A percentile compares a stretch with the other conserved stretches of the same genome.
Evolutionary conservation across 2,888 invertebrate species (phyloP).

Genomic region (Ichneumon xanthorius): DNA sequence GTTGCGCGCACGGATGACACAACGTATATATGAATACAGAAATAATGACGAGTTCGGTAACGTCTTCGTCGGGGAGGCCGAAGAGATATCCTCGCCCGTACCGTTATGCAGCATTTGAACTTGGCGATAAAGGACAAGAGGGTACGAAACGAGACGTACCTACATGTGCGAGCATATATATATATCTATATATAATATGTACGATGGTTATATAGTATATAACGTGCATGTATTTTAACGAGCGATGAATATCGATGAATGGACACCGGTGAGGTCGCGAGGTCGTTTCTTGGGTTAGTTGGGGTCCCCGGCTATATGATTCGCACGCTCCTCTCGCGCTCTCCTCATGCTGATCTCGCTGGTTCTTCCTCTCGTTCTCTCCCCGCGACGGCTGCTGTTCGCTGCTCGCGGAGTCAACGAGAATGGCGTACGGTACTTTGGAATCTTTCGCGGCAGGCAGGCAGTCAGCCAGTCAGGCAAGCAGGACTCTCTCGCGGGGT

Average conservation of each 20-base stretch:
- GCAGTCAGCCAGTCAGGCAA: not conserved
- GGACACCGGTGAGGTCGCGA: constrained; percentile 66
- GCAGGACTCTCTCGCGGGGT: constrained; percentile 20
- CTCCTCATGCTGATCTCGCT: constrained; percentile 50
- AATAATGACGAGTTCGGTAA: constrained; percentile 19
- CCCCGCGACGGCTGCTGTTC: constrained; percentile 54
- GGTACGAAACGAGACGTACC: constrained; percentile 23
- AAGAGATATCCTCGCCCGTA: constrained; percentile 36
- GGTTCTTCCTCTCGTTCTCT: constrained; percentile 42
- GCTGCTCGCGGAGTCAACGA: constrained; percentile 50
- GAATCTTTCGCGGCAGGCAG: constrained; percentile 43
- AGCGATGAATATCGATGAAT: constrained; percentile 69
- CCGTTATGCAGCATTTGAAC: constrained; percentile 65
- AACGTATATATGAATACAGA: constrained; percentile 35
- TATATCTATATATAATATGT: constrained; percentile 20
- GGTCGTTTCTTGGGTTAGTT: constrained; percentile 68
- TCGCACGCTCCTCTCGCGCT: constrained; percentile 65
- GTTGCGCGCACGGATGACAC: constrained; percentile 42
- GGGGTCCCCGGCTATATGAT: constrained; percentile 65
- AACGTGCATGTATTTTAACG: constrained; percentile 67
- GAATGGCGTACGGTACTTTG: constrained; percentile 66
- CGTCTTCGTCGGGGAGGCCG: constrained; percentile 4
- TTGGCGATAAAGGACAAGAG: constrained; percentile 53
- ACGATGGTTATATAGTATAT: constrained; percentile 18
- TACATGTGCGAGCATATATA: constrained; percentile 10